Percentiles rank a stretch among this genome's conserved stretches.
phyloP scores from a whole-genome alignment of 2,113 vertebrate genomes.

The Rhodinocichla rosea region DNA sequence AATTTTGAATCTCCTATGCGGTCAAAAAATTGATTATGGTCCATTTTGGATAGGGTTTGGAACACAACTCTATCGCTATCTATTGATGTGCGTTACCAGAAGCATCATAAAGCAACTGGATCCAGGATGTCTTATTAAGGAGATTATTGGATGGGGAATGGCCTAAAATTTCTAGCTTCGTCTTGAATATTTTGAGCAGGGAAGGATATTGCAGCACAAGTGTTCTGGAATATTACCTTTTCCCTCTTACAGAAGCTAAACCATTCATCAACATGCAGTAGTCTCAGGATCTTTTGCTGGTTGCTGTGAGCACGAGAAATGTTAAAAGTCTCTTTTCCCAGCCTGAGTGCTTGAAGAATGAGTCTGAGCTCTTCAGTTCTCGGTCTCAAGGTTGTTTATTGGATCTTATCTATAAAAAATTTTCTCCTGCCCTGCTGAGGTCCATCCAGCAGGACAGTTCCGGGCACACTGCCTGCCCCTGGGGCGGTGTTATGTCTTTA shows the following conservation, averaged over 20 bases:
- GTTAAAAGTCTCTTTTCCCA: too few species aligned
- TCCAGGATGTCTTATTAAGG: neutral
- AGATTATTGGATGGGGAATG: neutral
- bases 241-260: neutral
- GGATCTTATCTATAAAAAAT: too few species aligned
- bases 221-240: neutral
- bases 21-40: slow-evolving; percentile 64
- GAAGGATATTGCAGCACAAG: neutral
- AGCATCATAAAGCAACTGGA: neutral
- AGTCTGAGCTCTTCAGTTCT: too few species aligned
- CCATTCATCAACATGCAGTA: neutral
- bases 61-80: slow-evolving; percentile 9
- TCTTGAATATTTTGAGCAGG: slow-evolving; percentile 11
- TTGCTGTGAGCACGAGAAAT: too few species aligned
- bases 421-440: too few species aligned
- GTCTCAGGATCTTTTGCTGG: too few species aligned
- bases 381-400: too few species aligned
- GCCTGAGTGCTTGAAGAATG: too few species aligned
- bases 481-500: too few species aligned
- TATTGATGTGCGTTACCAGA: neutral
- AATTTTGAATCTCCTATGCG: slow-evolving; percentile 68
- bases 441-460: too few species aligned
- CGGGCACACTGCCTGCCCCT: too few species aligned
- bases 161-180: neutral
- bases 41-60: slow-evolving; percentile 50